Base-by-base conservation (phyloP, 1,140 invertebrate species). In the Rhopalosiphum maidis region DNA sequence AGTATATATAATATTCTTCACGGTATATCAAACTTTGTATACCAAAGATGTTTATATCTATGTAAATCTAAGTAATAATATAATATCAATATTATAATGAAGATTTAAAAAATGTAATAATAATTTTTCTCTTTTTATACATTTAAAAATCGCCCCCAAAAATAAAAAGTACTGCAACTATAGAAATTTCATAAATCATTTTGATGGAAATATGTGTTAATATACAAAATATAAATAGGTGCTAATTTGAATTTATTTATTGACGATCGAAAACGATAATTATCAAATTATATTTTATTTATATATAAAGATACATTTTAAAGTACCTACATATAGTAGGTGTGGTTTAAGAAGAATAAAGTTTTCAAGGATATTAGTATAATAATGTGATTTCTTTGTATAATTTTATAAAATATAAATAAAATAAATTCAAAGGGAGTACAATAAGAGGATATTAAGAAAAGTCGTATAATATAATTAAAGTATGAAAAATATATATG, bases 351-450 rank as follows among this genome's bases (percentile, higher is more conserved):
- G 48, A 18, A 51, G 18, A n/a, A 8, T 41, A 41, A 41, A 41
- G 41, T 41, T 41, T 41, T 0, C 3, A 41, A 41, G 41, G 2
- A 41, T 41, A 88, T 88, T 37, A 88, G 37, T 88, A 25, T 46
- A 18, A 25, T 22, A 18, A 46, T 54, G 21, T 54, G 35, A 89
- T 89, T 54, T 8, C 8, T 89, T 54, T 25, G 25, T 89, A 22
- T 89, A 9, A 89, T 89, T 89, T 37, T 37, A 25, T 23, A 89
- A 54, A 35, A 25, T 25, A 25, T 23, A 89, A 54, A 35, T 37
- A 89, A 89, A 89, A 89, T 89, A 89, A 89, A 23, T 54, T 37
- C 86, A 88, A 22, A n/a, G 23, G 6, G 21, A 46, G 4, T 87
- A 87, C 85, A 46, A 46, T 86, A 43, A 46, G 41, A 35, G 48